Base-by-base conservation (phyloP, 2,888 invertebrate species). In the Laothoe populi region DNA sequence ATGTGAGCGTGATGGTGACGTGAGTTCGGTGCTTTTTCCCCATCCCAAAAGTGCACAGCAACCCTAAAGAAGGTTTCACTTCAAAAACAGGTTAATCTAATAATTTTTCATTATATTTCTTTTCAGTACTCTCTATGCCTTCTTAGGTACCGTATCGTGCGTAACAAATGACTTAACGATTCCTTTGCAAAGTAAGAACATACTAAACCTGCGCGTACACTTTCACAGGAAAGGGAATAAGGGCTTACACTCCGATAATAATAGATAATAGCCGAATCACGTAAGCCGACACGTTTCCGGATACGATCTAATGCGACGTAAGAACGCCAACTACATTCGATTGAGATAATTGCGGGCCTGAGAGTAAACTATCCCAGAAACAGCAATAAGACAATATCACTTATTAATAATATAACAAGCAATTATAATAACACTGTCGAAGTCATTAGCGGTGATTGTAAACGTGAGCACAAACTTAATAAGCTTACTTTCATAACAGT, bases 201-300 rank as follows among this genome's bases (percentile, higher is more conserved):
- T 19, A 53, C 53, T 35, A 53, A 62, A 46, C 45, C 23, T 26
- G 42, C 40, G 49, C 24, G 59, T 58, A 53, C 64, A 81, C 80
- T 81, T 81, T 81, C 79, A 70, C 78, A 60, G 70, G 73, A 70
- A 77, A 78, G 70, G 73, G 70, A 67, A 70, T 66, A 63, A n/a
- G 65, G 73, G 60, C 68, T 64, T 65, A 63, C 64, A 63, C 38
- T 45, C 57, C 64, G 62, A 66, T 72, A 72, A 70, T 70, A 62
- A 65, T 65, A 68, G 63, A 66, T 70, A 70, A 70, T 68, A 38
- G 63, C 48, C 38, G 24, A 57, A 60, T 64, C 53, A 61, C 60
- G 60, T 40, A 61, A 61, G 35, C 46, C 24, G n/a, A 40, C 48
- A 48, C 57, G 31, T 16, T n/a, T 46, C 48, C 53, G 53, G 42